phyloP scores from a whole-genome alignment of 2,797 vertebrate species.

The Notoglanidium macrostoma region DNA sequence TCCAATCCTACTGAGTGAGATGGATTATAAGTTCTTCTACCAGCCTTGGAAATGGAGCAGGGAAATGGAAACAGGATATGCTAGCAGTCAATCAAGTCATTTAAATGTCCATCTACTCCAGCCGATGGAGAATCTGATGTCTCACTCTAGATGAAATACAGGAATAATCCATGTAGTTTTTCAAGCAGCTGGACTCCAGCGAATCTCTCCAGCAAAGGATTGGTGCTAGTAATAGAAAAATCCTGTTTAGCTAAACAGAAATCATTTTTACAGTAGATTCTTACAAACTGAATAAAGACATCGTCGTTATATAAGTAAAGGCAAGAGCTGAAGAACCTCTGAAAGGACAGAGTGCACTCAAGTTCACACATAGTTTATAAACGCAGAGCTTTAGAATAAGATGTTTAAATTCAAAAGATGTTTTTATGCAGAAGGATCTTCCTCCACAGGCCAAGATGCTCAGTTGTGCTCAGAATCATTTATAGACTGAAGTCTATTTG shows the following conservation, averaged over 20 bases:
- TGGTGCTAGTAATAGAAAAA: background rate
- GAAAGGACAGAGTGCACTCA: background rate
- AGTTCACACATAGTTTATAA: background rate
- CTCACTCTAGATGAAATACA: background rate
- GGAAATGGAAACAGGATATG: background rate
- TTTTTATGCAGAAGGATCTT: background rate
- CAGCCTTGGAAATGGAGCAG: slow-evolving; percentile 10
- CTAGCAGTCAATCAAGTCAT: slow-evolving; percentile 2
- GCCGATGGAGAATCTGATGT: background rate
- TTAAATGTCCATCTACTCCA: background rate
- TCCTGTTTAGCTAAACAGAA: background rate
- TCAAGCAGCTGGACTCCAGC: background rate
- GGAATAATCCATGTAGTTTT: background rate
- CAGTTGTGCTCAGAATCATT: slow-evolving; percentile 11
- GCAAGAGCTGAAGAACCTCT: background rate
- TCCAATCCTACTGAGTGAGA: background rate
- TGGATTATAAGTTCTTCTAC: slow-evolving; percentile 3
- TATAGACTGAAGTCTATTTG: background rate
- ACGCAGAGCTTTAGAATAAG: background rate
- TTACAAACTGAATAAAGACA: slow-evolving; percentile 15
- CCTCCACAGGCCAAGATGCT: background rate
- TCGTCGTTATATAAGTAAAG: slow-evolving; percentile 1
- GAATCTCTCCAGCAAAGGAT: background rate
- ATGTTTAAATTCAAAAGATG: background rate
- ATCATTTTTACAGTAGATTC: background rate